A percentile compares a stretch with the other conserved stretches of the same genome.
These are phyloP conservation scores for Gobio gobio DNA, from an alignment of 2,113 vertebrate species.

Conservation along the genomic window DNA sequence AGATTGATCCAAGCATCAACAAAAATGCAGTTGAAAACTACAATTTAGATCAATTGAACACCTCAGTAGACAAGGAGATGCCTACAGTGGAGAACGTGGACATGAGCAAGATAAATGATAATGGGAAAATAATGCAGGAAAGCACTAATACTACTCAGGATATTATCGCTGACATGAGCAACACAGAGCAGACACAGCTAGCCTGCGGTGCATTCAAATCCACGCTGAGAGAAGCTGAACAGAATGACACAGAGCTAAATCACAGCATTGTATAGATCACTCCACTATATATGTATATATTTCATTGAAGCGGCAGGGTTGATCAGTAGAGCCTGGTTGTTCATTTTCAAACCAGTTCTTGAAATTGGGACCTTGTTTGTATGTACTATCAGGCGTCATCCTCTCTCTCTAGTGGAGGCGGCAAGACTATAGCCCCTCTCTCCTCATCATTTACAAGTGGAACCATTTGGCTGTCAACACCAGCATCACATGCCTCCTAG, in stretches of 20 bases:
- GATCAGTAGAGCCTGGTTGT: slow-evolving; percentile 3
- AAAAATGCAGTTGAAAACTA: neutral
- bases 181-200: slow-evolving; percentile 22
- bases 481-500: slow-evolving; percentile 17
- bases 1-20: neutral
- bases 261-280: slow-evolving; percentile 57
- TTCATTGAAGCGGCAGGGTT: neutral
- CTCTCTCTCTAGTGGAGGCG: neutral
- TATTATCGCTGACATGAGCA: slow-evolving; percentile 21
- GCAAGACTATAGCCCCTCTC: neutral
- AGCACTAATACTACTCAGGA: neutral
- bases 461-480: neutral
- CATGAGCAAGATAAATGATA: slow-evolving; percentile 13
- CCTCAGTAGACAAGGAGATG: slow-evolving; percentile 26
- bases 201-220: neutral
- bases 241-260: slow-evolving; percentile 39
- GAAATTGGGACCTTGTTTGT: neutral
- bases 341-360: neutral
- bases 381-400: neutral
- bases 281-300: neutral
- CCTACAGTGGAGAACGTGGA: slow-evolving; percentile 18
- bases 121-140: slow-evolving; percentile 29
- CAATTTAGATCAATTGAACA: neutral
- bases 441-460: slow-evolving; percentile 14
- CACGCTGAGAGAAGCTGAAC: neutral